Evolutionary conservation across 2,888 invertebrate species (phyloP).

Genomic region (Scelioninae gen. 1): DNA sequence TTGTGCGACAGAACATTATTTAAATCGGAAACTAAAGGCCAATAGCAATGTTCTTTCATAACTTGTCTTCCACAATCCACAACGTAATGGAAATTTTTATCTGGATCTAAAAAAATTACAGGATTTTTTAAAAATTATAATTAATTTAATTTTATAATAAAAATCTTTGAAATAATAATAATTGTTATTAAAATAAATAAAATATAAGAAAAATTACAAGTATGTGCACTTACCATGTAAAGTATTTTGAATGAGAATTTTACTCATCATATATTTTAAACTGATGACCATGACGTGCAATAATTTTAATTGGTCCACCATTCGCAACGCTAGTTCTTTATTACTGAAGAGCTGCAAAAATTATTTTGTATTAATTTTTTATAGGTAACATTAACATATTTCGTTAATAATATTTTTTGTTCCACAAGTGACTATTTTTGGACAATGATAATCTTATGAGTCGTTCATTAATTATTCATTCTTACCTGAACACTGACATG

Average conservation of each 20-base stretch:
- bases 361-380: background rate
- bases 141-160: too few species aligned
- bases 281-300: conserved; percentile 97
- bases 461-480: conserved; percentile 12
- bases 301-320: conserved; percentile 95
- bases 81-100: conserved; percentile 93
- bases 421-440: conserved; percentile 7
- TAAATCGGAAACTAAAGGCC: conserved; percentile 98
- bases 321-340: conserved; percentile 94
- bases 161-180: too few species aligned
- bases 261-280: conserved; percentile 96
- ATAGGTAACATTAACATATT: background rate
- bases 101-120: conserved; percentile 87
- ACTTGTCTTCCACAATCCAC: conserved; percentile 96
- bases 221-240: conserved; percentile 89
- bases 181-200: background rate
- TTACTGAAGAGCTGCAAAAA: conserved; percentile 93
- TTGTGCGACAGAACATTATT: conserved; percentile 97
- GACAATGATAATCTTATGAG: background rate
- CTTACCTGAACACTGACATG: conserved; percentile 94
- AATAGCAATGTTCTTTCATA: conserved; percentile 99
- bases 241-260: conserved; percentile 94
- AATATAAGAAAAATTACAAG: conserved; percentile 12
- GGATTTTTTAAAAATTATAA: too few species aligned
- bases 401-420: background rate